Evolutionary conservation across 1,140 invertebrate species (phyloP), one percentile per base, ranked within the genome.

Genomic region (Drosophila auraria): DNA sequence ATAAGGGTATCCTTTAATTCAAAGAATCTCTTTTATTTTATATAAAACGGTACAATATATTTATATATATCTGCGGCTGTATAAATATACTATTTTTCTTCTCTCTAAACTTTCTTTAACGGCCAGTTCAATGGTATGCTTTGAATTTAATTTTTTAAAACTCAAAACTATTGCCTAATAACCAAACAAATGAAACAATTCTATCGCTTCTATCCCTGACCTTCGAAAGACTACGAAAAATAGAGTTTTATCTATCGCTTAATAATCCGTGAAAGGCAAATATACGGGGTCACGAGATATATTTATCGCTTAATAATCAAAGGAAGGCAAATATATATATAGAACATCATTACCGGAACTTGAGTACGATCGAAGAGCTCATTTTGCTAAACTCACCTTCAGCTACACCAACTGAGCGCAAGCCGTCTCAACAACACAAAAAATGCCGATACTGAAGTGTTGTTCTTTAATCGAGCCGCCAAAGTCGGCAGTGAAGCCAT

Each of bases 401-500:
- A 92, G 92, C 79, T 93, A 20, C 23, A 83, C 14, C 78, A 57
- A 11, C 61, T 92, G 11, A 91, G 63, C 30, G 93, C 93, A 79
- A 78, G 92, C 82, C 58, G 86, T 93, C 87, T 97, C 45, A 98
- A 98, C 92, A 97, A 97, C 82, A 97, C 97, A 1, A 94, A 94
- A 14, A 94, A 95, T 63, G 95, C 97, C 0, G 95, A 92, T 2
- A 54, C 79, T 20, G 91, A 92, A 0, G 79, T 91, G 6, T 38
- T 92, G 2, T 97, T 98, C 93, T 98, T 98, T 93, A 98, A 98
- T 93, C 94, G 97, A 5, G 97, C 97, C 14, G 97, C 97, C 4
- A 98, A 98, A 94, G 97, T 97, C 20, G 97, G 97, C 33, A 97
- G 96, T 58, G 97, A 98, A 92, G 97, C 97, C 0, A 96, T 98